A percentile compares a stretch with the other conserved stretches of the same genome.
These are phyloP conservation scores for Hirtodrosophila confusa DNA, from an alignment of 2,888 invertebrate species.

Conservation along the genomic window DNA sequence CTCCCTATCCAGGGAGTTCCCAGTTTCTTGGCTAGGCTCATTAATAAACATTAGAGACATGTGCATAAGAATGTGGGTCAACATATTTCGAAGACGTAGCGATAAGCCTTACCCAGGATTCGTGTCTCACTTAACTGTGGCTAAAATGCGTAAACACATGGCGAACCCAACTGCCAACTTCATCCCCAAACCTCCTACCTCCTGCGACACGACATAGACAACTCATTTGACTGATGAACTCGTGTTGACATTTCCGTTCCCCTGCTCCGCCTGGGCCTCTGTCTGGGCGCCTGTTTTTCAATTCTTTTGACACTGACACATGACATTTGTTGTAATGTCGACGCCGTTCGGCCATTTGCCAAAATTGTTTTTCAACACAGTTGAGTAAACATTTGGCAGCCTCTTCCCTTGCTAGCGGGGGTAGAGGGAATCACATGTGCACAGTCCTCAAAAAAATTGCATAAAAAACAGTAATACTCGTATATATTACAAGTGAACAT, in stretches of 20 bases:
- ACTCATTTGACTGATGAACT: slow-evolving; percentile 83
- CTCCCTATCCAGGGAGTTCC: slow-evolving; percentile 32
- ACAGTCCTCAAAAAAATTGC: slow-evolving; percentile 22
- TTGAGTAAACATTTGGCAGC: slow-evolving; percentile 80
- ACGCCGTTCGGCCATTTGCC: slow-evolving; percentile 75
- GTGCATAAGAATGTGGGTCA: slow-evolving; percentile 71
- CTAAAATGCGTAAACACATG: slow-evolving; percentile 57
- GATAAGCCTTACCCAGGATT: slow-evolving; percentile 25
- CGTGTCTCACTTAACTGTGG: slow-evolving; percentile 52
- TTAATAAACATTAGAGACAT: slow-evolving; percentile 71
- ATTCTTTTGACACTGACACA: slow-evolving; percentile 81
- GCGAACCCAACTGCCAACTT: slow-evolving; percentile 13
- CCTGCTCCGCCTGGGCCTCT: slow-evolving; percentile 17
- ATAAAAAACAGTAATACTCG: slow-evolving; percentile 43
- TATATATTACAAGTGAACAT: slow-evolving; percentile 11
- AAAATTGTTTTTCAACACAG: slow-evolving; percentile 83
- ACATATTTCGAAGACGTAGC: slow-evolving; percentile 37
- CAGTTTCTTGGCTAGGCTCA: slow-evolving; percentile 38
- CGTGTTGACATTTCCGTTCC: slow-evolving; percentile 78
- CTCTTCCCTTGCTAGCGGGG: slow-evolving; percentile 14
- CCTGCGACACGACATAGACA: slow-evolving; percentile 61
- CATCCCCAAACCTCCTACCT: slow-evolving; percentile 6
- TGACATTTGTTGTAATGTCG: slow-evolving; percentile 75
- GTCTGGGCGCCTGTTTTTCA: slow-evolving; percentile 43
- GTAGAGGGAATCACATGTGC: slow-evolving; percentile 45